Percentiles rank a stretch among this genome's conserved stretches.
Evolutionary conservation across 1,140 invertebrate species (phyloP).

Genomic region (Cydia splendana): DNA sequence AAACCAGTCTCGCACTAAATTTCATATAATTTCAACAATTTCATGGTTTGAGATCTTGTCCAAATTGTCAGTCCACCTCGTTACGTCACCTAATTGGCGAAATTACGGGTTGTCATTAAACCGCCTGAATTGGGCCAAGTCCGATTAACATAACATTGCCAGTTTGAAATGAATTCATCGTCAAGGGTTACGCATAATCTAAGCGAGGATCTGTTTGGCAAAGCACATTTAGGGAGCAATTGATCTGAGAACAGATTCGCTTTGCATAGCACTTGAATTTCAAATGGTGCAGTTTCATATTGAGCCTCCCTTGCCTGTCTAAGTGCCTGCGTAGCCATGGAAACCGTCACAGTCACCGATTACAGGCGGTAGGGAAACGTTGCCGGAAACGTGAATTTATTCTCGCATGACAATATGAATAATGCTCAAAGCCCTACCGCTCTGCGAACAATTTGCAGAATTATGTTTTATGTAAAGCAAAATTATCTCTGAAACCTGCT

Average conservation of each 20-base stretch:
- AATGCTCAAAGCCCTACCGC: not conserved
- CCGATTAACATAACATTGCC: conserved; percentile 6
- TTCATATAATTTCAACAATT: no score
- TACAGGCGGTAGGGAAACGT: conserved; percentile 14
- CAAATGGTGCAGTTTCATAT: conserved; percentile 72
- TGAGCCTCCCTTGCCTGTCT: conserved; percentile 53
- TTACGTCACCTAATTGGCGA: not conserved
- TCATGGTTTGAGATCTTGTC: no score
- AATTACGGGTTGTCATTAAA: not conserved
- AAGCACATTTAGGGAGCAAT: conserved; percentile 54
- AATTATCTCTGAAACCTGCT: no score
- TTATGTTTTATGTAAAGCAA: not conserved
- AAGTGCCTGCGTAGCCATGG: conserved; percentile 55
- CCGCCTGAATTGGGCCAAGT: conserved; percentile 31
- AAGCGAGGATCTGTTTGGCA: conserved; percentile 43
- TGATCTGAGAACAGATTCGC: conserved; percentile 56
- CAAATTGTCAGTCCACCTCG: no score
- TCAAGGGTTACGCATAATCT: conserved; percentile 21
- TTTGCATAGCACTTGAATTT: conserved; percentile 75
- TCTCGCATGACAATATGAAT: conserved; percentile 16
- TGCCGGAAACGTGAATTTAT: conserved; percentile 18
- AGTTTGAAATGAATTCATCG: conserved; percentile 10
- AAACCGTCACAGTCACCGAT: conserved; percentile 38
- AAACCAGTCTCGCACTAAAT: no score
- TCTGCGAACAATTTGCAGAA: not conserved